Base-by-base conservation (phyloP, 37 sponge, comb jelly and placozoan genomes). In the Cliona cf. orientalis region DNA sequence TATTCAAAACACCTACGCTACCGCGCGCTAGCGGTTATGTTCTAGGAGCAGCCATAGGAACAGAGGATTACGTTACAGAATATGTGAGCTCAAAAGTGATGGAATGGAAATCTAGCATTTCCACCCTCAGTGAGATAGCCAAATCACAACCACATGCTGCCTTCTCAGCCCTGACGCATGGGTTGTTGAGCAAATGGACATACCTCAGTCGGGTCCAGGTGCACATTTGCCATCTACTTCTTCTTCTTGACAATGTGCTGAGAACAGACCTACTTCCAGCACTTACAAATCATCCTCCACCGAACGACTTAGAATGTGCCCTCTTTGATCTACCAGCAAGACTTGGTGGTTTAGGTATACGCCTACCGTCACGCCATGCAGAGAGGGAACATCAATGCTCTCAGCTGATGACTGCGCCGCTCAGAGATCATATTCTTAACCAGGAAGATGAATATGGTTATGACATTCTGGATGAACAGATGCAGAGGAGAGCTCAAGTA, bases 1-100 rank as follows among this genome's bases (percentile, higher is more conserved):
- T n/a, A n/a, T n/a, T n/a, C n/a, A n/a, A n/a, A n/a, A n/a, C n/a
- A n/a, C n/a, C n/a, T n/a, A n/a, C n/a, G n/a, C n/a, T n/a, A n/a
- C n/a, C n/a, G n/a, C n/a, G n/a, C n/a, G n/a, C n/a, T n/a, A n/a
- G n/a, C n/a, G n/a, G n/a, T n/a, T n/a, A n/a, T n/a, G n/a, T n/a
- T 28, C 39, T 76, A 23, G 78, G 78, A 35, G 46, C 80, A 45
- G 26, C 80, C 17, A 59, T 77, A 29, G 75, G 75, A 9, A 70
- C 42, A 28, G 11, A 9, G 11, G 65, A 63, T 25, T 63, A 63
- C 32, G 65, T 69, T 11, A 6, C 19, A 12, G 19, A 11, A 40
- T 69, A 11, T 36, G 42, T 69, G 11, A 39, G 6, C 38, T 11
- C 19, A 37, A 29, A 23, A 69, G 42, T 38, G 7, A 29, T n/a